Evolutionary conservation across 2,113 vertebrate species (phyloP).

Genomic region (Xenopus borealis): DNA sequence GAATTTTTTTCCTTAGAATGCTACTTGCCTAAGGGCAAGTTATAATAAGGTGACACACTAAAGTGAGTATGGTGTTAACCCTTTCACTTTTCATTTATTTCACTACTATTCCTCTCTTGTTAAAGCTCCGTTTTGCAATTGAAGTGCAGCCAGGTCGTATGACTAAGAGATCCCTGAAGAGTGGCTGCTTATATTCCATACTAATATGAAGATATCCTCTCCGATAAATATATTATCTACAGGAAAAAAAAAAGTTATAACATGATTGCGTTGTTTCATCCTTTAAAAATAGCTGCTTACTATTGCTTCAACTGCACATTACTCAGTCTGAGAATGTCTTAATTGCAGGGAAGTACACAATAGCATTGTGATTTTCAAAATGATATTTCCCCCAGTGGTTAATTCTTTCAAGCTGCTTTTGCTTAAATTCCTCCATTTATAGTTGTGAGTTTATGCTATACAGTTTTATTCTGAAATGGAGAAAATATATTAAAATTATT

Average conservation of each 20-base stretch:
- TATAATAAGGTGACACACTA: constrained; percentile 52
- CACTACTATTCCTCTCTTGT: constrained; percentile 28
- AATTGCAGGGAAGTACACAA: constrained; percentile 45
- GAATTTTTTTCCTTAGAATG: constrained; percentile 49
- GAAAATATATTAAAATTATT: too few species aligned
- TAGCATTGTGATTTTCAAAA: constrained; percentile 32
- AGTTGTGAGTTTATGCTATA: neutral
- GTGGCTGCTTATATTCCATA: constrained; percentile 34
- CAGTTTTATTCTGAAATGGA: too few species aligned
- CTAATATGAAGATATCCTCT: constrained; percentile 41
- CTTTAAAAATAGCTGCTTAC: constrained; percentile 4
- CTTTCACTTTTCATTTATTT: constrained; percentile 52
- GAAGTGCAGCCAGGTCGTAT: constrained; percentile 28
- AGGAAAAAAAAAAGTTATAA: neutral
- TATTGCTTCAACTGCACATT: constrained; percentile 32
- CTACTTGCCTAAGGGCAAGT: constrained; percentile 40
- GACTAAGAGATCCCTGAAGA: constrained; percentile 11
- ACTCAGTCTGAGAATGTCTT: constrained; percentile 29
- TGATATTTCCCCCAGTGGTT: constrained; percentile 24
- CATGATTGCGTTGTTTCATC: neutral
- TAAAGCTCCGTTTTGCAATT: constrained; percentile 45
- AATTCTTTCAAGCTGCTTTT: neutral
- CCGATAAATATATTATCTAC: constrained; percentile 23
- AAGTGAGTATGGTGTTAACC: constrained; percentile 48
- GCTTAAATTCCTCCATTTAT: neutral